These are phyloP conservation scores for Ataeniobius toweri DNA, from an alignment of 2,797 vertebrate genomes.

Conservation along the genomic window DNA sequence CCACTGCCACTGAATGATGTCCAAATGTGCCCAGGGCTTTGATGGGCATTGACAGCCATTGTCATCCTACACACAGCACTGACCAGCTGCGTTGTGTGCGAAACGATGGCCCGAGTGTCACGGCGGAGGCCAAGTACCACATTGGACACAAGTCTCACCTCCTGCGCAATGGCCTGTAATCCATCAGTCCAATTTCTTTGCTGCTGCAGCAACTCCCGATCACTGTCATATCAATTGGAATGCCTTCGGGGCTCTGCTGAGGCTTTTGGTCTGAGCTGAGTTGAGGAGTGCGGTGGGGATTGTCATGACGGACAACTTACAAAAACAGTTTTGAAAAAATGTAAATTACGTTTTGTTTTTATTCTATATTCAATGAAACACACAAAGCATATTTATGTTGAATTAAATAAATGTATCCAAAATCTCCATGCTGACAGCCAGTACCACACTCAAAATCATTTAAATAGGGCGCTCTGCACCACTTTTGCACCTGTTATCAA, in stretches of 20 bases:
- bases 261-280: background rate
- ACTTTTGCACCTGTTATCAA: too few relatives aligned
- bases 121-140: background rate
- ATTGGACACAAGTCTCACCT: background rate
- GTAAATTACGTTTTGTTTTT: too few relatives aligned
- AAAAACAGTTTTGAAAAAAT: too few relatives aligned
- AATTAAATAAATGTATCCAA: too few relatives aligned
- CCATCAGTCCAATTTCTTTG: background rate
- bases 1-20: background rate
- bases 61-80: background rate
- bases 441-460: too few relatives aligned
- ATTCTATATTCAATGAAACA: too few relatives aligned
- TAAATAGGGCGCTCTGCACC: too few relatives aligned
- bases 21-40: background rate
- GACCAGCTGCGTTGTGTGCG: slow-evolving; percentile 1
- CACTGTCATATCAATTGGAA: background rate
- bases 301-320: background rate
- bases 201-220: background rate
- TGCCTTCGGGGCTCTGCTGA: background rate
- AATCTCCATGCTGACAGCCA: too few relatives aligned
- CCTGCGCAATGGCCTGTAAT: background rate
- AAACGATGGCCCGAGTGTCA: background rate
- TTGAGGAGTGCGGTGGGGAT: background rate
- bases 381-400: too few relatives aligned
- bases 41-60: background rate